phyloP scores from a whole-genome alignment of 1,140 invertebrate genomes.

The Neocloeon triangulifer region DNA sequence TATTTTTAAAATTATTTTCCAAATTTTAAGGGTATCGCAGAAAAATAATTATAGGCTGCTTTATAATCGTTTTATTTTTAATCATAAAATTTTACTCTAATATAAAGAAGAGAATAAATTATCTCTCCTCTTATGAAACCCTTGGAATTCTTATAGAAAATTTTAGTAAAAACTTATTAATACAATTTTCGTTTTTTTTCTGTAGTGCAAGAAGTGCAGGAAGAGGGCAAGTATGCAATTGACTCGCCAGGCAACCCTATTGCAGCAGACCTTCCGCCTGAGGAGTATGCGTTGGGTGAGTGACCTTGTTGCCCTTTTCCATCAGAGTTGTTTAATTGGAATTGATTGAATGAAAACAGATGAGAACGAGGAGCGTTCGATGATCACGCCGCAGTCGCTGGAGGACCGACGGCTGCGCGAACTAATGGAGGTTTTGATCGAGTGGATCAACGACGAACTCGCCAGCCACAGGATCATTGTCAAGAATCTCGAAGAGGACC shows the following conservation, averaged over 20 bases:
- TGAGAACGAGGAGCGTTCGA: conserved; percentile 90
- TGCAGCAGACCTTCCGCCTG: conserved; percentile 64
- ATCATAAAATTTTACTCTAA: no score
- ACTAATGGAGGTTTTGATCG: conserved; percentile 70
- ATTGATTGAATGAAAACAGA: conserved; percentile 24
- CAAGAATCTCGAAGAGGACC: conserved; percentile 87
- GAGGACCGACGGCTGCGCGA: conserved; percentile 74
- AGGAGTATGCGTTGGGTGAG: conserved; percentile 75
- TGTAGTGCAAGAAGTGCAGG: conserved; percentile 81
- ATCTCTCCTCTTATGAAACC: no score
- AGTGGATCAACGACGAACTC: conserved; percentile 98
- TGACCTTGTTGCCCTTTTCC: conserved; percentile 9
- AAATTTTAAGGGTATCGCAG: no score
- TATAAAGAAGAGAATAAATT: no score
- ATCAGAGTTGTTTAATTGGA: conserved; percentile 2
- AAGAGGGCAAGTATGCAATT: conserved; percentile 90
- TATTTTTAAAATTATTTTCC: no score
- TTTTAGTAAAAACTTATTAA: no score
- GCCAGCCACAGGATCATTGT: conserved; percentile 93
- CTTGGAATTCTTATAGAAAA: no score
- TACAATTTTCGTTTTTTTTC: conserved; percentile 13
- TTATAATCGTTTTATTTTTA: no score
- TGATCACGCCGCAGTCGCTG: conserved; percentile 73
- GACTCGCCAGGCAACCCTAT: conserved; percentile 79
- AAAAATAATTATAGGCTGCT: no score